These are phyloP conservation scores for Drosophila histrio DNA, from an alignment of 2,888 invertebrate species.

Conservation along the genomic window DNA sequence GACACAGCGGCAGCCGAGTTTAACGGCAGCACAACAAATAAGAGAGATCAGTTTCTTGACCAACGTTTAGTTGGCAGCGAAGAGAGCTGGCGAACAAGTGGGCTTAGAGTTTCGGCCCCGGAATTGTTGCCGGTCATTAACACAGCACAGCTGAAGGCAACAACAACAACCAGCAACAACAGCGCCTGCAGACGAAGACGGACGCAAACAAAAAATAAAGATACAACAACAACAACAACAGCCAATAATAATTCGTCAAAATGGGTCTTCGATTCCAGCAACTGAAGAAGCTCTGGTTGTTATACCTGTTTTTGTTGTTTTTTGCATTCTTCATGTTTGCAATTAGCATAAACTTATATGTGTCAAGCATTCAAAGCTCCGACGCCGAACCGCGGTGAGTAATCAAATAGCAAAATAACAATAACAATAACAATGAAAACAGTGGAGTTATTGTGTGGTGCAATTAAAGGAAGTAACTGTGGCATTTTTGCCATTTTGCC, in stretches of 20 bases:
- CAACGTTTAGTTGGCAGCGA: slow-evolving; percentile 45
- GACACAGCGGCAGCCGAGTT: slow-evolving; percentile 13
- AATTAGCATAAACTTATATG: slow-evolving; percentile 83
- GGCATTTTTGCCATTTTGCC: slow-evolving; percentile 28
- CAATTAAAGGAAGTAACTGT: slow-evolving; percentile 22
- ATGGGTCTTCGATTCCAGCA: slow-evolving; percentile 83
- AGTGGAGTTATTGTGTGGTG: slow-evolving; percentile 16
- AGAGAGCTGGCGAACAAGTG: slow-evolving; percentile 50
- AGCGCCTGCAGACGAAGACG: slow-evolving; percentile 24
- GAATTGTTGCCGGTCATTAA: slow-evolving; percentile 55
- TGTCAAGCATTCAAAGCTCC: slow-evolving; percentile 79
- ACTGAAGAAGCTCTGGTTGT: slow-evolving; percentile 82
- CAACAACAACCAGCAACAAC: slow-evolving; percentile 55
- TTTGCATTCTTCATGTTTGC: slow-evolving; percentile 84
- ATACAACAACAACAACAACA: background rate
- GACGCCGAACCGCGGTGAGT: slow-evolving; percentile 68
- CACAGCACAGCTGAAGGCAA: slow-evolving; percentile 46
- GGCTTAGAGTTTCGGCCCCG: slow-evolving; percentile 14
- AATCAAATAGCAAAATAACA: slow-evolving; percentile 14
- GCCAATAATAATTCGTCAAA: slow-evolving; percentile 34
- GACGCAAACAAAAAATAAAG: slow-evolving; percentile 1
- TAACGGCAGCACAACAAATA: slow-evolving; percentile 27
- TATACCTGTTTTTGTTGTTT: slow-evolving; percentile 83
- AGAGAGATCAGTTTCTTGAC: slow-evolving; percentile 26
- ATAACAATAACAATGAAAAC: slow-evolving; percentile 9